Base-by-base conservation (phyloP, 2,113 vertebrate genomes). In the Labeo rohita region DNA sequence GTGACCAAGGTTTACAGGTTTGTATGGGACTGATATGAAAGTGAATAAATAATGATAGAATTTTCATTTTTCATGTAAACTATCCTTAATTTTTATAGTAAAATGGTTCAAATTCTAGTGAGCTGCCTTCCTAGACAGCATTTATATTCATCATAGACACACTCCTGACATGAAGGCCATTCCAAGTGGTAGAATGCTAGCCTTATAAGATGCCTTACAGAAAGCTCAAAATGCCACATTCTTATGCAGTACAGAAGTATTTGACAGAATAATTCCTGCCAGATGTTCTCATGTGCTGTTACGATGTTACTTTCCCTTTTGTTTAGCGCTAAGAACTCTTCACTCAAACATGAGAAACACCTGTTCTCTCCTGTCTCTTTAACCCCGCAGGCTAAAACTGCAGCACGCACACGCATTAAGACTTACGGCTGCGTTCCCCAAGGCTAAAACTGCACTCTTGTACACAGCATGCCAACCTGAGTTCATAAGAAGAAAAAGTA, bases 241-340 rank as follows among this genome's bases (percentile, higher is more conserved):
- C 11, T 8, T n/a, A 75, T 15, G 6, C 73, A 16, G 43, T 50
- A 23, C 47, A 28, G 4, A 52, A 52, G 13, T 5, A 16, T 77
- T 23, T 36, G 23, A 16, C 16, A 0, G 2, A 9, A 36, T 39
- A 56, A 54, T 63, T 61, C 56, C 21, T 61, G 21, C n/a, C 56
- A 61, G 21, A 61, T 61, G 3, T 61, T 54, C 39, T 50, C 43
- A 70, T 56, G 36, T 34, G 65, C 39, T 16, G 82, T 49, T 74
- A 7, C 23, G 8, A 73, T 83, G 39, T 54, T 89, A 93, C 94
- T 94, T 95, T 95, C 92, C 56, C 91, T 90, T 93, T 84, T 80
- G 36, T 68, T 28, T 70, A 50, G 34, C 88, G 88, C 92, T 91
- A 84, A 92, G 88, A 94, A 91, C 92, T 90, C 88, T 91, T 94